Percentiles rank a stretch among this genome's conserved stretches.
phyloP scores from a whole-genome alignment of 2,113 vertebrate species.

The Petroica traversi region DNA sequence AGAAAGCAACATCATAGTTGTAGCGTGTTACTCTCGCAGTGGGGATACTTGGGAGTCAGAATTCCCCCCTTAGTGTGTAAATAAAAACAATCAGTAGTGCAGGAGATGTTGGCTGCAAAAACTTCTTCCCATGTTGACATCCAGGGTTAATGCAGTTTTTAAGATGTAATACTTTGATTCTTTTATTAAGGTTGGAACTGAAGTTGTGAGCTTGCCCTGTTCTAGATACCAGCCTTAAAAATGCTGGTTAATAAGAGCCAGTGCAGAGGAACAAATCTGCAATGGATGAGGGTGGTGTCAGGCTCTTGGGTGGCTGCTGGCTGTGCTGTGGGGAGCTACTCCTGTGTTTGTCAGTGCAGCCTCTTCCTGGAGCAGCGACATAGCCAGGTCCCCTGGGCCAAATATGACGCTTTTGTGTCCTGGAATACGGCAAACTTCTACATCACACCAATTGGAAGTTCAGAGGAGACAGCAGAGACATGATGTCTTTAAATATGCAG shows the following conservation, averaged over 20 bases:
- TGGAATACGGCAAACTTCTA: neutral
- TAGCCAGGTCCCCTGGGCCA: neutral
- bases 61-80: rapidly evolving
- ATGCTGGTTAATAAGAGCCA: neutral
- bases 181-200: rapidly evolving
- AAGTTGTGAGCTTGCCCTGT: neutral
- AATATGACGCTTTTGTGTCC: neutral
- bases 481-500: neutral
- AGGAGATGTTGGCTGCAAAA: neutral
- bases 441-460: rapidly evolving
- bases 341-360: rapidly evolving
- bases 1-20: neutral
- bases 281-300: rapidly evolving
- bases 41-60: neutral
- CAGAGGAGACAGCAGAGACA: neutral
- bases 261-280: neutral
- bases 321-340: neutral
- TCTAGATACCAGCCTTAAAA: neutral
- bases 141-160: neutral
- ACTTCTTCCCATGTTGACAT: neutral
- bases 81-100: neutral
- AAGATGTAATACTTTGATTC: neutral
- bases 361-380: neutral
- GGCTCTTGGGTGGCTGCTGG: neutral
- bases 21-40: neutral